Conservation (phyloP, 2,113 vertebrate species). For the Sturnira hondurensis region DNA sequence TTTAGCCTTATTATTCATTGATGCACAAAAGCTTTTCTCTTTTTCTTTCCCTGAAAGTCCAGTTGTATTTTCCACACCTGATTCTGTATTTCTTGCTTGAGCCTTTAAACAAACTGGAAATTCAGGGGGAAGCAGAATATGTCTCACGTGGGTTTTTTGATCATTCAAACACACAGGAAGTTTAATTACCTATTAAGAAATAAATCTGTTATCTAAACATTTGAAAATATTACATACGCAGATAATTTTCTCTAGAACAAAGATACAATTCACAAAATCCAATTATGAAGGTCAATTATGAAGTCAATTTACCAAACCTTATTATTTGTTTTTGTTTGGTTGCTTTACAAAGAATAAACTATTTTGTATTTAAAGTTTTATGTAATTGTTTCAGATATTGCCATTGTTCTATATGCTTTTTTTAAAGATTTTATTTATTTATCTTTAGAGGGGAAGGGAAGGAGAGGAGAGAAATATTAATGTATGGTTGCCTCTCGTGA, state of each 20-base stretch:
- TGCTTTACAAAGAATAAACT: neutral
- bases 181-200: constrained; percentile 84
- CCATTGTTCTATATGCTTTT: neutral
- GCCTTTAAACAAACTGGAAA: constrained; percentile 46
- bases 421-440: too few relatives aligned
- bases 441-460: too few relatives aligned
- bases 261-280: neutral
- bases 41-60: constrained; percentile 50
- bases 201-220: neutral
- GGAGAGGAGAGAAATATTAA: too few relatives aligned
- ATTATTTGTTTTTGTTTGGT: neutral
- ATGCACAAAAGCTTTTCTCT: constrained; percentile 66
- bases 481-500: too few relatives aligned
- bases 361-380: neutral
- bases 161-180: constrained; percentile 77
- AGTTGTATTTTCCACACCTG: constrained; percentile 9
- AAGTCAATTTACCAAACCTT: neutral
- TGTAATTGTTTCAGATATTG: neutral
- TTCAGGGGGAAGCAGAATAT: constrained; percentile 63
- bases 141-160: constrained; percentile 46
- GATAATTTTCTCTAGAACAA: neutral
- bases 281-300: constrained; percentile 19
- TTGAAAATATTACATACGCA: neutral
- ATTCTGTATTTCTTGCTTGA: constrained; percentile 35
- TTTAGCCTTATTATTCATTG: constrained; percentile 61